Evolutionary conservation across 2,113 vertebrate genomes (phyloP).

Genomic region (Callionymus lyra): DNA sequence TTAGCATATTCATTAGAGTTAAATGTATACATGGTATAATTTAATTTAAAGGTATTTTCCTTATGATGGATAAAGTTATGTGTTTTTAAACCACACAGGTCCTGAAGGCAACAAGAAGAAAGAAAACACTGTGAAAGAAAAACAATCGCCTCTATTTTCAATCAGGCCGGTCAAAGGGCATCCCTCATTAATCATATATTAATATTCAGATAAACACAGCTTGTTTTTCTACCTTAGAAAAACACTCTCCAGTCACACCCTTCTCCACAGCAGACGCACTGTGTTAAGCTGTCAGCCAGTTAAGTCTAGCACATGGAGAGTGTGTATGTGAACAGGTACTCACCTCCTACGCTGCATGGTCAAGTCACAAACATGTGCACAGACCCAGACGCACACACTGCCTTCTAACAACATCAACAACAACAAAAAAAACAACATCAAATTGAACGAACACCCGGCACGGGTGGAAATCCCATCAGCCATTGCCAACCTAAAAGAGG

Average conservation of each 20-base stretch:
- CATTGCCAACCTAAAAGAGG: slow-evolving; percentile 22
- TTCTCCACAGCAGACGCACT: slow-evolving; percentile 12
- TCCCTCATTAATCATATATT: slow-evolving; percentile 65
- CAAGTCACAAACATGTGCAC: slow-evolving; percentile 26
- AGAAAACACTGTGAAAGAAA: slow-evolving; percentile 22
- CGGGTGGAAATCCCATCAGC: slow-evolving; percentile 45
- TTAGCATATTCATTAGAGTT: too few relatives aligned
- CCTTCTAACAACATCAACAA: slow-evolving; percentile 24
- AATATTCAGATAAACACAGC: slow-evolving; percentile 60
- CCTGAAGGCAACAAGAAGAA: slow-evolving; percentile 5
- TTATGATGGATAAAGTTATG: too few relatives aligned
- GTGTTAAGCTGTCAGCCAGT: slow-evolving; percentile 35
- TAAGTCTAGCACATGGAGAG: slow-evolving; percentile 49
- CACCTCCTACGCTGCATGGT: slow-evolving; percentile 44
- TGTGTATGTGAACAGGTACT: slow-evolving; percentile 49
- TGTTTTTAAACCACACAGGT: slow-evolving; percentile 23
- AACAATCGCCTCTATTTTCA: slow-evolving; percentile 52
- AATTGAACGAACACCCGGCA: slow-evolving; percentile 18
- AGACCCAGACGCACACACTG: slow-evolving; percentile 15
- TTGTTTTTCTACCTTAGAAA: slow-evolving; percentile 57
- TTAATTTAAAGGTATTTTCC: too few relatives aligned
- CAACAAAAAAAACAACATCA: neutral
- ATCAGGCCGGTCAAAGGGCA: slow-evolving; percentile 47
- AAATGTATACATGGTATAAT: too few relatives aligned
- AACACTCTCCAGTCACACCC: slow-evolving; percentile 31